phyloP scores from a whole-genome alignment of 2,113 vertebrate genomes.

The Lutjanus erythropterus region DNA sequence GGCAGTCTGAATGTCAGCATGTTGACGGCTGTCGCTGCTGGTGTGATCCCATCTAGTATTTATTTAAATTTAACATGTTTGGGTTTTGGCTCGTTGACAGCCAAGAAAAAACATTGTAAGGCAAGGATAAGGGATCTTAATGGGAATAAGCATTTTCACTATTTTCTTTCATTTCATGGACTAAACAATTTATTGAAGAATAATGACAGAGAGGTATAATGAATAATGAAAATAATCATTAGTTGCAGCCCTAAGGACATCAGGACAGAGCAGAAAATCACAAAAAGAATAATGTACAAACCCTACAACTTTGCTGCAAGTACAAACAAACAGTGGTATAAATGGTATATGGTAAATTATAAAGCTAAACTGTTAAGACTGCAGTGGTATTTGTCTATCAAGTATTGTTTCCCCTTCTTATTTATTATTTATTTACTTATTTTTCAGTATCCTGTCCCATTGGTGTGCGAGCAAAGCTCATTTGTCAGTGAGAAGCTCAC shows the following conservation, averaged over 20 bases:
- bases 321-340: not conserved
- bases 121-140: not conserved
- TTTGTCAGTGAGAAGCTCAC: constrained; percentile 60
- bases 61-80: not conserved
- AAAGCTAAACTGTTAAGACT: not conserved
- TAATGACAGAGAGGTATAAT: not conserved
- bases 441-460: constrained; percentile 4
- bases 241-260: not conserved
- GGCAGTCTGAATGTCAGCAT: too few relatives aligned
- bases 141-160: not conserved
- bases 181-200: not conserved
- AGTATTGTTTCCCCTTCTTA: constrained; percentile 16
- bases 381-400: constrained; percentile 22
- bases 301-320: not conserved
- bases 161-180: not conserved
- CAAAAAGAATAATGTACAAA: not conserved
- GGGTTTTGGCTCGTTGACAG: not conserved
- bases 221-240: not conserved
- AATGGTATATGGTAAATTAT: not conserved
- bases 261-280: not conserved
- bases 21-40: too few relatives aligned
- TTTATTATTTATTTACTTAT: too few relatives aligned
- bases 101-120: not conserved
- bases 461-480: constrained; percentile 27
- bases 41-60: too few relatives aligned